phyloP scores from a whole-genome alignment of 2,113 vertebrate species.

The Pteronura brasiliensis region DNA sequence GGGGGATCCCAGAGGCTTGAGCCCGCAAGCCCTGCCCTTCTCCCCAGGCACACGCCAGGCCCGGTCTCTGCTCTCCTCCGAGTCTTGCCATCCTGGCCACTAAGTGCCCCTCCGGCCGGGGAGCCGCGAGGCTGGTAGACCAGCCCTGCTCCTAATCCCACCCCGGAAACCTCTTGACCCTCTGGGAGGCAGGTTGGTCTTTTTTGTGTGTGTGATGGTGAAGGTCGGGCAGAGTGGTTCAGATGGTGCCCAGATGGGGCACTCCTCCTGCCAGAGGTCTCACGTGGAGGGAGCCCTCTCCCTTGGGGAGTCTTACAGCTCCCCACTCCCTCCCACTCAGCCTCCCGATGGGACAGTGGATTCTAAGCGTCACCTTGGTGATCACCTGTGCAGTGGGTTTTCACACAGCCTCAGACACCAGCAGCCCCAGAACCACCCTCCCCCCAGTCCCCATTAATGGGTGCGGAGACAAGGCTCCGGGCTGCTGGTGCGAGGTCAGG shows the following conservation, averaged over 20 bases:
- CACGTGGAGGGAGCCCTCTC: background rate
- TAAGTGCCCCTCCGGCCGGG: background rate
- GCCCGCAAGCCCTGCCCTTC: background rate
- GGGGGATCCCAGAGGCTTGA: background rate
- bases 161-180: background rate
- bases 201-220: background rate
- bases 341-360: accelerated
- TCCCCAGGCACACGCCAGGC: accelerated
- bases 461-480: background rate
- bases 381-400: background rate
- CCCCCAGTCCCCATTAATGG: too few species aligned
- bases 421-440: background rate
- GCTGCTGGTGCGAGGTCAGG: background rate
- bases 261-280: background rate
- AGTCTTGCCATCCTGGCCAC: background rate
- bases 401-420: background rate
- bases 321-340: accelerated
- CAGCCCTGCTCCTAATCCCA: background rate
- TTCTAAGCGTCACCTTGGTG: background rate
- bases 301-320: accelerated
- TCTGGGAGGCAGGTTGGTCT: background rate
- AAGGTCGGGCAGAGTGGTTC: background rate
- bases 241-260: background rate
- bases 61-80: background rate
- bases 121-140: background rate